Percentiles rank a stretch among this genome's conserved stretches.
These are phyloP conservation scores for Collichthys lucidus DNA, from an alignment of 2,113 vertebrate genomes.

Conservation along the genomic window DNA sequence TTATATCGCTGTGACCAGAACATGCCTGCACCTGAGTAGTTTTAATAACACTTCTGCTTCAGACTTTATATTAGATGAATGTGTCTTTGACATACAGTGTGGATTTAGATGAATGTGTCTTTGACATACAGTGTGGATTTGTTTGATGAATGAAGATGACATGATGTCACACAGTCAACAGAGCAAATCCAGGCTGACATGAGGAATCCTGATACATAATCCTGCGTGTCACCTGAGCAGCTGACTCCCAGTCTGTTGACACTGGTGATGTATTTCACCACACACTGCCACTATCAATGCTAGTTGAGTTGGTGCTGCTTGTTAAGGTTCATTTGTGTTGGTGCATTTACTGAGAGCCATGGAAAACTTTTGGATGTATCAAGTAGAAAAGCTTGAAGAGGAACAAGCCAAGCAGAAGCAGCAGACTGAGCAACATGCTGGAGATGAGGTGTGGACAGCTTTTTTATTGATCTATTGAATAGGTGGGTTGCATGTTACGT, in stretches of 20 bases:
- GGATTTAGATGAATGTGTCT: neutral
- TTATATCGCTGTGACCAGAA: neutral
- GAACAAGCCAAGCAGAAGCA: constrained; percentile 49
- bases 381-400: constrained; percentile 83
- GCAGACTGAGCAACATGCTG: neutral
- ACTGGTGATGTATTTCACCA: neutral
- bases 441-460: constrained; percentile 76
- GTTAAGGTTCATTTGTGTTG: neutral
- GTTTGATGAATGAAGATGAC: neutral
- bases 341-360: constrained; percentile 72
- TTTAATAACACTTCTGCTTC: neutral
- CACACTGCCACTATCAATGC: neutral
- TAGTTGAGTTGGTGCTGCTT: neutral
- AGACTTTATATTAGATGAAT: neutral
- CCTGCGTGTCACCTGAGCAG: constrained; percentile 66
- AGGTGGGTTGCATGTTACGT: no score
- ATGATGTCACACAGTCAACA: neutral
- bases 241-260: constrained; percentile 4
- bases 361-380: constrained; percentile 97
- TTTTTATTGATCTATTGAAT: neutral
- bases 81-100: no score
- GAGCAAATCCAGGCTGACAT: constrained; percentile 1
- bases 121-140: neutral
- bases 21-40: neutral
- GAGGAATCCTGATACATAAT: constrained; percentile 68